A percentile compares a stretch with the other conserved stretches of the same genome.
phyloP scores from a whole-genome alignment of 2,888 invertebrate genomes.

The Napeogenes sylphis region DNA sequence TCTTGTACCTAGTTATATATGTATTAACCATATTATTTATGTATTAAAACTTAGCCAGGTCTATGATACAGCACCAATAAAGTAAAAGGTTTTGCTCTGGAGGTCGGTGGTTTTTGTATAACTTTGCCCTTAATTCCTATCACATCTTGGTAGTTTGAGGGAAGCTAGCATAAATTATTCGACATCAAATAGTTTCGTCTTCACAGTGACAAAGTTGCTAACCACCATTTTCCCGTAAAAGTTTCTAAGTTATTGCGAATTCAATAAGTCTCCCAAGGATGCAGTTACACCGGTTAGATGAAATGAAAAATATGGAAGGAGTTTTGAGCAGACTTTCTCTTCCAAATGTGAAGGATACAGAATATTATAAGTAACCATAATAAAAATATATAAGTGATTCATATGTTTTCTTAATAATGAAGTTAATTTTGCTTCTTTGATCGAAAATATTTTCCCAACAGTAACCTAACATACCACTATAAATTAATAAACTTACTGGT shows the following conservation, averaged over 20 bases:
- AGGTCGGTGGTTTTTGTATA: constrained; percentile 25
- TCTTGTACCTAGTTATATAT: neutral
- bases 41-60: neutral
- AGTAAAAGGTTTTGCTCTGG: no score
- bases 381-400: no score
- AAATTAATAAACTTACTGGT: no score
- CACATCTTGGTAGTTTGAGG: constrained; percentile 30
- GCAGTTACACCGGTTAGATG: constrained; percentile 5
- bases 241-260: constrained; percentile 32
- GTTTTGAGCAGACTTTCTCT: neutral
- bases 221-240: constrained; percentile 33
- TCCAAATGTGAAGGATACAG: neutral
- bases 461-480: no score
- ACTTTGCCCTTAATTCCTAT: constrained; percentile 26
- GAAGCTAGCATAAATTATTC: constrained; percentile 33
- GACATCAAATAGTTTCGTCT: constrained; percentile 35
- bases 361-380: no score
- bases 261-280: constrained; percentile 27
- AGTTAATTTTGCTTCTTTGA: no score
- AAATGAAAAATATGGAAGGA: neutral
- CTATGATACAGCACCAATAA: no score
- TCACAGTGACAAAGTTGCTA: constrained; percentile 30
- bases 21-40: neutral
- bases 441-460: no score
- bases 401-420: no score